A percentile compares a stretch with the other conserved stretches of the same genome.
These are phyloP conservation scores for Xiphophorus couchianus DNA, from an alignment of 2,113 vertebrate species.

Conservation along the genomic window DNA sequence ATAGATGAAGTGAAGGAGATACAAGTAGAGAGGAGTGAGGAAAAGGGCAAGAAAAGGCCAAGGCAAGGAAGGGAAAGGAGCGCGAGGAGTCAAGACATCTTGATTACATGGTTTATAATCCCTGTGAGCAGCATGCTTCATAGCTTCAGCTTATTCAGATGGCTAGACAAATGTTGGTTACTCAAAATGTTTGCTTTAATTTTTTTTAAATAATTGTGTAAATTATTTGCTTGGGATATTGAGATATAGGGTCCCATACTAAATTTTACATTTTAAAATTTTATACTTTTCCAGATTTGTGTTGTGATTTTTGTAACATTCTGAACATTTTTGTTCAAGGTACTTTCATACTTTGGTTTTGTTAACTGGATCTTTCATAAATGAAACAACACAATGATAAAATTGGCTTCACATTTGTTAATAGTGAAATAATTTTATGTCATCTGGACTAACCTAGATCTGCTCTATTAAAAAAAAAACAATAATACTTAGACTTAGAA, in stretches of 20 bases:
- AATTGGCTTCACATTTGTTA: background rate
- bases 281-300: background rate
- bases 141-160: background rate
- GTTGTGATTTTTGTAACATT: background rate
- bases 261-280: background rate
- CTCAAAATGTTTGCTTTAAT: conserved; percentile 8
- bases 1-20: conserved; percentile 54
- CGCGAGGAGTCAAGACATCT: conserved; percentile 56
- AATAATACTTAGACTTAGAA: background rate
- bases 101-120: conserved; percentile 46
- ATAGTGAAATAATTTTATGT: background rate
- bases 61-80: conserved; percentile 35
- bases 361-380: background rate
- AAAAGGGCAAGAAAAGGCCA: conserved; percentile 56
- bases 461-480: background rate
- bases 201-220: background rate
- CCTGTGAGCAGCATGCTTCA: conserved; percentile 6
- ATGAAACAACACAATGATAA: background rate
- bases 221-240: background rate
- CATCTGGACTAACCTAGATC: background rate
- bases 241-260: too few species aligned
- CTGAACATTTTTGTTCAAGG: background rate
- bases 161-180: background rate
- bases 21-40: conserved; percentile 44
- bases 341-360: background rate